Base-by-base conservation (phyloP, 2,113 vertebrate genomes). In the Potamarius usumacintae region DNA sequence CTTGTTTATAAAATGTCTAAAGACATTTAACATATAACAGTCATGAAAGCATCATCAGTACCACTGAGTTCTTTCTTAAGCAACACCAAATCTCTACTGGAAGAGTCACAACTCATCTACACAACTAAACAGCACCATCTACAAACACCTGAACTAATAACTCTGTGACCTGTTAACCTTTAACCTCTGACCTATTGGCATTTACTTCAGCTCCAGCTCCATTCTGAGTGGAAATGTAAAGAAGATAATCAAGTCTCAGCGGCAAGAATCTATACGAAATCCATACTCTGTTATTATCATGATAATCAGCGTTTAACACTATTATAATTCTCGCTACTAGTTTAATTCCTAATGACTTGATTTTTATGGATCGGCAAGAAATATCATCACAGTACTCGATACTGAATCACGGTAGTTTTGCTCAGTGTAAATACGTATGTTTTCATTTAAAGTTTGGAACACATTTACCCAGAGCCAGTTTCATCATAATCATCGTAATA, bases 121-220 rank as follows among this genome's bases (percentile, higher is more conserved):
- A 53, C 10, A 18, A 52, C 17, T 10, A 17, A 82, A 60, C 0
- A 27, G 1, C 20, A 6, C 71, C 58, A 55, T 42, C 81, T 34
- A 55, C 81, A 77, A 87, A 77, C 86, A 77, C 48, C 71, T 77
- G 50, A 69, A 79, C 71, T 88, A 67, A 83, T 83, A 83, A 42
- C 71, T 87, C 48, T 34, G 18, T 69, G 86, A 84, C 86, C 86
- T 34, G 27, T 57, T 78, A 71, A 30, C 79, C 84, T 81, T 50
- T 86, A 81, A 84, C 87, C 69, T 10, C 57, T 84, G 50, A 90
- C 74, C 63, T 83, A 67, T 81, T 77, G 60, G 72, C 79, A 78
- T 67, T 82, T 77, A n/a, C 48, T 50, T 71, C 62, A 58, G 50
- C 30, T 81, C 77, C 60, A 65, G 77, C 65, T 65, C 14, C 12